Evolutionary conservation across 2,113 vertebrate genomes (phyloP).

Genomic region (Amia ocellicauda): DNA sequence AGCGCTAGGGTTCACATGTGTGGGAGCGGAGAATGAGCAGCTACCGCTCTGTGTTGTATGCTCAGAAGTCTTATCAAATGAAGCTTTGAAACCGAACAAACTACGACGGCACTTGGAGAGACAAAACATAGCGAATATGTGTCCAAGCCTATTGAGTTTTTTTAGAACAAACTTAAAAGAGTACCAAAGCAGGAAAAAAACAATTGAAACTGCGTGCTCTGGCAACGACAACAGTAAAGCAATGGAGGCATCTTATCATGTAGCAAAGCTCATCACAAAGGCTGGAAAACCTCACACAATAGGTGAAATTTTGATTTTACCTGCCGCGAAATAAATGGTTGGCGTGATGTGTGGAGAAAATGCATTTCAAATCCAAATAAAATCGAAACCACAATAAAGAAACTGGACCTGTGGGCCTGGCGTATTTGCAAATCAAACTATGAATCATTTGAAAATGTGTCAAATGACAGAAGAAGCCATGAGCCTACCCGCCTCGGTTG

Average conservation of each 20-base stretch:
- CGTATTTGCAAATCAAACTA: too few relatives aligned
- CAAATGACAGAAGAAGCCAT: too few relatives aligned
- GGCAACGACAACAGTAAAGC: constrained; percentile 8
- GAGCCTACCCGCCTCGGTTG: too few relatives aligned
- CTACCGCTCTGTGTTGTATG: too few relatives aligned
- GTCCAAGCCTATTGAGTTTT: constrained; percentile 12
- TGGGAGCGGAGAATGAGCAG: constrained; percentile 7
- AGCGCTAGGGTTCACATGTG: constrained; percentile 6
- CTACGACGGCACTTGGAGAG: not conserved
- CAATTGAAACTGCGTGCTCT: not conserved
- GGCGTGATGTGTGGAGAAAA: too few relatives aligned
- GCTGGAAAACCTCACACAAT: not conserved
- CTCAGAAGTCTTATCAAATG: too few relatives aligned
- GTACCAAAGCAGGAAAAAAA: not conserved
- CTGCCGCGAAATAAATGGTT: constrained; percentile 5
- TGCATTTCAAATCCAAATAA: too few relatives aligned
- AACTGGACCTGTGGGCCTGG: too few relatives aligned
- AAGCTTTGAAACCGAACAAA: too few relatives aligned
- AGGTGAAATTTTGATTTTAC: constrained; percentile 1
- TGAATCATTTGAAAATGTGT: too few relatives aligned
- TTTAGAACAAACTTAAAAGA: constrained; percentile 15
- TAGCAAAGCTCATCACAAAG: constrained; percentile 10
- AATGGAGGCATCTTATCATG: not conserved
- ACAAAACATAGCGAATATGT: too few relatives aligned
- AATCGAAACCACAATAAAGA: too few relatives aligned